Base-by-base conservation (phyloP, 2,888 invertebrate species). In the Drosophila merina region DNA sequence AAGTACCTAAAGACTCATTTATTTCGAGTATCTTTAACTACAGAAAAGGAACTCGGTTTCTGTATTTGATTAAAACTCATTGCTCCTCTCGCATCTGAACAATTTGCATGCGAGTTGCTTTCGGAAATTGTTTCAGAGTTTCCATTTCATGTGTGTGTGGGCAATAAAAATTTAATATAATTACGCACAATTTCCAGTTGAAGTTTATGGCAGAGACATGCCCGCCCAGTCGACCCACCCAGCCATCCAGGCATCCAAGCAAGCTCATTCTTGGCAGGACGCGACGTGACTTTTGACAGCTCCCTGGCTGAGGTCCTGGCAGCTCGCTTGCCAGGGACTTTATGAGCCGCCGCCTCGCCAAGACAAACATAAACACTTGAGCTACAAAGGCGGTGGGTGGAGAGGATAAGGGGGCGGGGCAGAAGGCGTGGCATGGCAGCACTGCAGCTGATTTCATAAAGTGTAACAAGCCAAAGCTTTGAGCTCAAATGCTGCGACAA, bases 361-460 rank as follows among this genome's bases (percentile, higher is more conserved):
- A 88, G 84, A 86, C 84, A 84, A 84, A 84, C 84, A 84, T 88
- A 88, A 88, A 84, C 84, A 88, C 80, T 88, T 83, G 75, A 62
- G 74, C 59, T 40, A 44, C 28, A 25, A 31, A 20, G 25, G 25
- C 20, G 28, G 38, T 20, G 20, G 20, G 20, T 20, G 20, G 20
- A 20, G 20, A 20, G 2, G 20, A 20, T 20, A 3, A 30, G 20
- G 48, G 14, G 2, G 20, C 36, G 31, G 31, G 36, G 3, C 2
- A 12, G 33, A 42, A 30, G 60, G 45, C 33, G 54, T 50, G 55
- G 36, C 47, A 26, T 50, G 55, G 36, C 47, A 26, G 28, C 50
- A 51, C 45, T 76, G 70, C 74, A 80, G 81, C 81, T 86, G 81
- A 86, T 82, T 82, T 81, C 81, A 84, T 86, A 86, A 82, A 84